These are phyloP conservation scores for Eumaeus atala DNA, from an alignment of 1,140 invertebrate species.

Conservation along the genomic window DNA sequence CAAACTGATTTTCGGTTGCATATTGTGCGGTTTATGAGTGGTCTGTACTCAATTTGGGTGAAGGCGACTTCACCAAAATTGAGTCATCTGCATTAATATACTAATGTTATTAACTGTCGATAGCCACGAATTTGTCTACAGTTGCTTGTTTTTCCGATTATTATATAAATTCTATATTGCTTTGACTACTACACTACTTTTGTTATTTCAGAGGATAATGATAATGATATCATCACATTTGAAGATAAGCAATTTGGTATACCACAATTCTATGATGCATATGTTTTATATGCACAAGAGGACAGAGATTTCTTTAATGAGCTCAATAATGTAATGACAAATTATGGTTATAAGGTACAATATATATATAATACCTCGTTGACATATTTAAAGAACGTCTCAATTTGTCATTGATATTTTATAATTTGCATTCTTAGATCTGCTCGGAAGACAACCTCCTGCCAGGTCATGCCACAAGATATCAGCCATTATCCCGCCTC, in stretches of 20 bases:
- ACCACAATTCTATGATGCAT: conserved; percentile 49
- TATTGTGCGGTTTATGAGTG: too few species aligned
- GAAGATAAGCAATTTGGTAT: conserved; percentile 38
- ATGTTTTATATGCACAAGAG: conserved; percentile 44
- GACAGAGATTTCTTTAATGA: conserved; percentile 49
- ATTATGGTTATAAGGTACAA: conserved; percentile 39
- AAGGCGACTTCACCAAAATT: too few species aligned
- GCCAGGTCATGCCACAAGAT: conserved; percentile 70
- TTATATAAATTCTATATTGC: too few species aligned
- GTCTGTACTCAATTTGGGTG: too few species aligned
- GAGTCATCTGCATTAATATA: too few species aligned
- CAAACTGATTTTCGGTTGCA: too few species aligned
- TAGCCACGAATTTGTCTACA: too few species aligned
- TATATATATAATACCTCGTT: too few species aligned
- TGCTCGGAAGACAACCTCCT: conserved; percentile 72
- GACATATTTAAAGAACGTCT: background rate
- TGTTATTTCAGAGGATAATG: conserved; percentile 18
- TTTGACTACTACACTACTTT: too few species aligned
- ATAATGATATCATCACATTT: conserved; percentile 41
- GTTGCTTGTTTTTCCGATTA: too few species aligned
- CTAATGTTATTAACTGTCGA: too few species aligned
- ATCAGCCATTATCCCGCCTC: conserved; percentile 81
- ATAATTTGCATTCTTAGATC: conserved; percentile 31
- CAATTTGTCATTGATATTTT: background rate
- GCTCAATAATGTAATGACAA: conserved; percentile 30